Base-by-base conservation (phyloP, 1,140 invertebrate species). In the Nixonia krombeini region DNA sequence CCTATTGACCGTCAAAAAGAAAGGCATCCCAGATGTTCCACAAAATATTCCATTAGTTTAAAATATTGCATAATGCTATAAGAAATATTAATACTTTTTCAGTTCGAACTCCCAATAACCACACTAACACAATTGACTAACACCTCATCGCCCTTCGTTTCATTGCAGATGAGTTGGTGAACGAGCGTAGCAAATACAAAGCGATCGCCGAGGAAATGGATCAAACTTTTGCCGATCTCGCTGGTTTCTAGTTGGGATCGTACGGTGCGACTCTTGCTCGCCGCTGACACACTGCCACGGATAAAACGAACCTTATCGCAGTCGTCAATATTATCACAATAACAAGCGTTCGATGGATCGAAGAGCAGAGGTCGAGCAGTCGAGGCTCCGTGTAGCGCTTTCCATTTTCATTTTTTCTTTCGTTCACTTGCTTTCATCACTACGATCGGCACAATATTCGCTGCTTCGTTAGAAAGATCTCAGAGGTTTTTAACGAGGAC, bases 121-220 rank as follows among this genome's bases (percentile, higher is more conserved):
- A 16, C 25, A 72, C 70, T 77, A 76, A 74, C 70, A 42, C 47
- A 46, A 55, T 56, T 15, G 16, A 38, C 15, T 38, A 15, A 41
- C 16, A 50, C 70, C 64, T 55, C 51, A 50, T 69, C 10, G 3
- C 8, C 29, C 44, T 74, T 74, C 63, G 35, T 71, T 18, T 52
- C 50, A 72, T 91, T 91, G 17, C 89, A 99, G 97, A 99, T 87
- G 96, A 99, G 84, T 89, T 99, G 80, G 89, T 96, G 72, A 92
- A 94, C 85, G 96, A 99, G 83, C 96, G 96, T 87, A 95, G 96
- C 88, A 96, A 95, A 88, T 99, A 96, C 90, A 99, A 99, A 89
- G 90, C 91, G 52, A 97, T 99, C 82, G 95, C 95, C 65, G 96
- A 98, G 80, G 96, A 99, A 87, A 91, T 99, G 90, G 96, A 98